phyloP scores from a whole-genome alignment of 2,797 vertebrate genomes.

The Propithecus perrieri region DNA sequence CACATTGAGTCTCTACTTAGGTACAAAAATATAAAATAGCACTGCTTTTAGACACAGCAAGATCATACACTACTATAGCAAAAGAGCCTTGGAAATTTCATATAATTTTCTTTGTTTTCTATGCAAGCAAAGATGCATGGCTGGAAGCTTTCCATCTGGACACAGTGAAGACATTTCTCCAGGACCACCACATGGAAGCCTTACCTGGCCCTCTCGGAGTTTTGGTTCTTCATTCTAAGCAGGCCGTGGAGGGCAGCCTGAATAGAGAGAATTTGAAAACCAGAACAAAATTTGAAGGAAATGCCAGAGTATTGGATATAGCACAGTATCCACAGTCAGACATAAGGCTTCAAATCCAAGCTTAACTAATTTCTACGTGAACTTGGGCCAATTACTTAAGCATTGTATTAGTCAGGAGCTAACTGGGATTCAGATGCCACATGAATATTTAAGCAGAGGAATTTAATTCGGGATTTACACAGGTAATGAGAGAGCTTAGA shows the following conservation, averaged over 20 bases:
- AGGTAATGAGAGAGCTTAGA: background rate
- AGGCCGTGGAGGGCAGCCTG: background rate
- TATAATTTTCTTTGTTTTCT: background rate
- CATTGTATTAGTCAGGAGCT: background rate
- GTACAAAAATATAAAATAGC: background rate
- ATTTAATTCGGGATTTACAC: background rate
- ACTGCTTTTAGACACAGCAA: background rate
- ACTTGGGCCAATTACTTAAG: background rate
- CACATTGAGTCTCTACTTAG: background rate
- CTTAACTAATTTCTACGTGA: background rate
- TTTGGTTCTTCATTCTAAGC: background rate
- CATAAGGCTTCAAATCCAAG: background rate
- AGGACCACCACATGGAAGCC: background rate
- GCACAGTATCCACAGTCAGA: background rate
- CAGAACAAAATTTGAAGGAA: background rate
- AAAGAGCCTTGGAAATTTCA: background rate
- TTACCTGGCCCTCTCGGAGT: background rate
- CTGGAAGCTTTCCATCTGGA: background rate
- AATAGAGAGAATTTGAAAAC: background rate
- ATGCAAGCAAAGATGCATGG: background rate
- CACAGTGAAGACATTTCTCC: background rate
- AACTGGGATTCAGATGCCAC: background rate
- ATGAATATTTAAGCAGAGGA: background rate
- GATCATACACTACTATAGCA: background rate
- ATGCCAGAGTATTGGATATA: background rate